Percentiles rank a stretch among this genome's conserved stretches.
Evolutionary conservation across 2,113 vertebrate genomes (phyloP).

Genomic region (Erythrolamprus reginae): DNA sequence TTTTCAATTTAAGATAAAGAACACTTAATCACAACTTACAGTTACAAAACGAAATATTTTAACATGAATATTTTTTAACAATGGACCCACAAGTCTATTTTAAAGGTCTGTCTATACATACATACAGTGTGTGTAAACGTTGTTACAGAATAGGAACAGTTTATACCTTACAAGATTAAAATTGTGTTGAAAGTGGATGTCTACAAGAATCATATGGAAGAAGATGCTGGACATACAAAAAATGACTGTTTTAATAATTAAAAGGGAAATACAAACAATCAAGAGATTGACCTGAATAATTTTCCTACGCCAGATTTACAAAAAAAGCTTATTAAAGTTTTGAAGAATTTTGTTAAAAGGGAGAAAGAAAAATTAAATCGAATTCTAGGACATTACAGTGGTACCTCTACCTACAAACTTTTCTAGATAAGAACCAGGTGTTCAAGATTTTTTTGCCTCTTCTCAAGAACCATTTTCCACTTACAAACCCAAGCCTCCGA

Average conservation of each 20-base stretch:
- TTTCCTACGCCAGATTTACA: neutral
- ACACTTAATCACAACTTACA: neutral
- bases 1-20: neutral
- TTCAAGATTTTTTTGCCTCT: too few relatives aligned
- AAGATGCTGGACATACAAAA: neutral
- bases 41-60: neutral
- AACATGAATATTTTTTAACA: neutral
- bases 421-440: too few relatives aligned
- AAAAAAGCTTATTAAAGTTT: neutral
- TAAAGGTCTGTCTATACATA: neutral
- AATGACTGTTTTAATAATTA: neutral
- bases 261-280: neutral
- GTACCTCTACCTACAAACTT: too few relatives aligned
- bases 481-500: too few relatives aligned
- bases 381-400: neutral
- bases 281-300: neutral
- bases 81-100: neutral
- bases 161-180: neutral
- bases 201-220: neutral
- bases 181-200: neutral
- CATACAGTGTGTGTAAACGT: neutral
- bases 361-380: neutral
- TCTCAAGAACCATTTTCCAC: too few relatives aligned
- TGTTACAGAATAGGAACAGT: neutral
- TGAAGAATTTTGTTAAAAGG: neutral